A percentile compares a stretch with the other conserved stretches of the same genome.
phyloP scores from a whole-genome alignment of 53 echinoderm and acorn worm species.

The Apostichopus leukothele region DNA sequence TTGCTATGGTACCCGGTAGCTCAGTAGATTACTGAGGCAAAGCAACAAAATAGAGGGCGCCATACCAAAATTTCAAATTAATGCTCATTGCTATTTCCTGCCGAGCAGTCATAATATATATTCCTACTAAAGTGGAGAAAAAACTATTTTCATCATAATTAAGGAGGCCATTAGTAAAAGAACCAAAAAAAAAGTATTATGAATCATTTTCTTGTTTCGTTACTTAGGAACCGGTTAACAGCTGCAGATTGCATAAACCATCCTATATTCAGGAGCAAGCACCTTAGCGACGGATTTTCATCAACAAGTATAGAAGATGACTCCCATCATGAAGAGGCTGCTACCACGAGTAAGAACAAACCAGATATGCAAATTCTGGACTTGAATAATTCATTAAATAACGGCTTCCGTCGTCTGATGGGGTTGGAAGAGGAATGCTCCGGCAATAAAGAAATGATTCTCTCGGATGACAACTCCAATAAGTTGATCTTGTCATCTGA shows the following conservation, averaged over 20 bases:
- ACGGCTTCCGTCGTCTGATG: conserved; percentile 12
- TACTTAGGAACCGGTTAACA: conserved; percentile 17
- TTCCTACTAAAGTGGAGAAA: too few relatives aligned
- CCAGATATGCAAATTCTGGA: conserved; percentile 7
- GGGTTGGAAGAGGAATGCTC: neutral
- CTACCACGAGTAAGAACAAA: neutral
- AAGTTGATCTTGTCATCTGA: neutral
- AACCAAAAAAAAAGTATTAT: too few relatives aligned
- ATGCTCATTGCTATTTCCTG: too few relatives aligned
- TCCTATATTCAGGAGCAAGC: conserved; percentile 19
- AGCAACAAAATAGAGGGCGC: too few relatives aligned
- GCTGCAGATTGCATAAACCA: conserved; percentile 14
- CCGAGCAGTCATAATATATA: too few relatives aligned
- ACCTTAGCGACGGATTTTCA: neutral
- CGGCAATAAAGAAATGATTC: neutral
- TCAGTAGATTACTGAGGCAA: too few relatives aligned
- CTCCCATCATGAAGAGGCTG: neutral
- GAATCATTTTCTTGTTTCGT: neutral
- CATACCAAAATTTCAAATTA: too few relatives aligned
- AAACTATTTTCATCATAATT: too few relatives aligned
- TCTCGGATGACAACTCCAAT: conserved; percentile 16
- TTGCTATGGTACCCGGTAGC: too few relatives aligned
- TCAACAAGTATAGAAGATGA: neutral
- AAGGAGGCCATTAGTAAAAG: too few relatives aligned
- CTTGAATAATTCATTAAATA: conserved; percentile 15